A percentile compares a stretch with the other conserved stretches of the same genome.
Evolutionary conservation across 2,888 invertebrate species (phyloP).

Genomic region (Pandemis heparana): DNA sequence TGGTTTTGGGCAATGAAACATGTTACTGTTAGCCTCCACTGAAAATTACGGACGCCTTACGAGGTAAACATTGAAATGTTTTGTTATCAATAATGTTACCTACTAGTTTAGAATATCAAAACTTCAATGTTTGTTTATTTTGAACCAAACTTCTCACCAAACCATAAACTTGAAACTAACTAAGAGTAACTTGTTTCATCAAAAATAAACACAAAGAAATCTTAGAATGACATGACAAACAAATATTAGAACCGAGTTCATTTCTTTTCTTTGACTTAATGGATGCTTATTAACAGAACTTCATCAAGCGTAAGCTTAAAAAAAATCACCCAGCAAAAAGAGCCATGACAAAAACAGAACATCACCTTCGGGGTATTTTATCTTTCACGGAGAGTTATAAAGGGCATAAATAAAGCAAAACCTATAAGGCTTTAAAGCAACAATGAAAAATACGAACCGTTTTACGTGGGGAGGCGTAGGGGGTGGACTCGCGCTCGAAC

Average conservation of each 20-base stretch:
- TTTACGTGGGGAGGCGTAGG: slow-evolving; percentile 69
- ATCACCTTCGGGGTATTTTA: slow-evolving; percentile 75
- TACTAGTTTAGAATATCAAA: neutral
- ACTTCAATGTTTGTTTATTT: neutral
- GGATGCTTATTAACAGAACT: slow-evolving; percentile 13
- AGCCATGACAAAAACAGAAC: slow-evolving; percentile 73
- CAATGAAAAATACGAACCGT: slow-evolving; percentile 86
- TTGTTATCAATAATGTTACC: neutral
- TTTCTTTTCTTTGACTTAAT: slow-evolving; percentile 6
- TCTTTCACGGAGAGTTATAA: slow-evolving; percentile 79
- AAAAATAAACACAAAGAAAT: neutral
- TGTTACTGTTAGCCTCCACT: neutral
- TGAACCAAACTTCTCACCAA: neutral
- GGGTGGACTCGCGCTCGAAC: slow-evolving; percentile 67
- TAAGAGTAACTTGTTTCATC: neutral
- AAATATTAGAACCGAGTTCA: neutral
- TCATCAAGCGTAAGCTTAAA: slow-evolving; percentile 6
- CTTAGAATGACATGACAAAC: neutral
- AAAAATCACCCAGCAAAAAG: slow-evolving; percentile 16
- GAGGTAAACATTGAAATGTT: neutral
- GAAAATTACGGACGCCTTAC: neutral
- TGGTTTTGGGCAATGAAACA: neutral
- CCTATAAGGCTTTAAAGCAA: slow-evolving; percentile 84
- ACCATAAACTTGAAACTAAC: neutral
- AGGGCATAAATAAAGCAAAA: slow-evolving; percentile 84